Evolutionary conservation across 2,888 invertebrate genomes (phyloP), one percentile per base, ranked within the genome.

Genomic region (Drosophila nigricruria): DNA sequence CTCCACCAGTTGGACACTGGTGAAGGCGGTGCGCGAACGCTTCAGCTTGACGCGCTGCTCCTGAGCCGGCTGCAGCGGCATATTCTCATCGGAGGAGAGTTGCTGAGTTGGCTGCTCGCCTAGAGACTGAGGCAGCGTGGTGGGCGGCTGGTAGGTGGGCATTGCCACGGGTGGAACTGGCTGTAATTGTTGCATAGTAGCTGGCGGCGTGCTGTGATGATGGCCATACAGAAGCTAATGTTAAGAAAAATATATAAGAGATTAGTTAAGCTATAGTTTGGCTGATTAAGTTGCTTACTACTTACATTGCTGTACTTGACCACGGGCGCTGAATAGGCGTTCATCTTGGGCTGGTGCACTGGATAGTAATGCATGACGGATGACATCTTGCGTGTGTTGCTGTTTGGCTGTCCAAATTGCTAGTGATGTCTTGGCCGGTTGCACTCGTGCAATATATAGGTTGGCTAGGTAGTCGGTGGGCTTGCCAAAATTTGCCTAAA

Each of bases 1-100:
- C 93, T 98, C 98, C 92, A 98, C 94, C 89, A 98, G 97, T 94
- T 99, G 98, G 93, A 97, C 97, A 92, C 98, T 95, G 63, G 98
- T 98, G 94, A 98, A 99, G 27, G 98, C 98, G 59, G 98, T 98
- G 79, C 99, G 95, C 89, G 98, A 79, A 3, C 90, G 82, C 49
- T 90, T 90, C 18, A 77, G 43, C 52, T 88, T 91, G 16, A 87
- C 85, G 6, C 81, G 69, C 18, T 80, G 78, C 45, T 76, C 84
- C 68, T 77, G 71, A 18, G 62, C 69, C 27, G 82, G 69, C 56
- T 86, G 85, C 6, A 79, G 18, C 0, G 71, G 53, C 52, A 80
- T 58, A 10, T 87, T 85, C 54, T 86, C 87, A 47, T 87, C 87
- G 16, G 85, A 85, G 42, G 85, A 85, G 6, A 86, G 40, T 20